Evolutionary conservation across 2,888 invertebrate genomes (phyloP).

Genomic region (Stenurella melanura): DNA sequence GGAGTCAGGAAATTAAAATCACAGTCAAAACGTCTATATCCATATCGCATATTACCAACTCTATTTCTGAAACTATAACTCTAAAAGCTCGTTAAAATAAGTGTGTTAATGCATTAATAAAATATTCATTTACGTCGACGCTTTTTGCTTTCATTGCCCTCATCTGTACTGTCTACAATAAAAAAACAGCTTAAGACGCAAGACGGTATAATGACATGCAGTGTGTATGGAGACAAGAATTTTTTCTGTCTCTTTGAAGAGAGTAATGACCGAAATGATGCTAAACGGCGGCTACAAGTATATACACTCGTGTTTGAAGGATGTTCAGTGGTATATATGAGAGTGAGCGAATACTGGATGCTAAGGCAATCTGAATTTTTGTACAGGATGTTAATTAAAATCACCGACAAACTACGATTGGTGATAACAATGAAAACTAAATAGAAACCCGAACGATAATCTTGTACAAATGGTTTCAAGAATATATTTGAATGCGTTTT

Average conservation of each 20-base stretch:
- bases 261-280: conserved; percentile 39
- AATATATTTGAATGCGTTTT: too few relatives aligned
- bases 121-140: not conserved
- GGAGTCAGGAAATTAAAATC: too few relatives aligned
- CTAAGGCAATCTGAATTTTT: too few relatives aligned
- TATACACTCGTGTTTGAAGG: not conserved
- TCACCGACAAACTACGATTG: too few relatives aligned
- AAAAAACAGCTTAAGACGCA: not conserved
- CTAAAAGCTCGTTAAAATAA: not conserved
- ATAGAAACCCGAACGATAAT: too few relatives aligned
- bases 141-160: not conserved
- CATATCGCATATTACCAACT: too few relatives aligned
- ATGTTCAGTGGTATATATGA: not conserved
- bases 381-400: too few relatives aligned
- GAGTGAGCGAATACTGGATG: not conserved
- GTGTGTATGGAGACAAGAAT: conserved; percentile 25
- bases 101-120: conserved; percentile 7
- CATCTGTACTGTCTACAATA: not conserved
- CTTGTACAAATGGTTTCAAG: too few relatives aligned
- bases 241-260: conserved; percentile 19
- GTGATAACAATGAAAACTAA: too few relatives aligned
- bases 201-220: not conserved
- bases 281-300: conserved; percentile 11
- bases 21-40: too few relatives aligned
- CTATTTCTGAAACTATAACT: not conserved